A percentile compares a stretch with the other conserved stretches of the same genome.
phyloP scores from a whole-genome alignment of 2,888 invertebrate genomes.

The Scaptomyza parva region DNA sequence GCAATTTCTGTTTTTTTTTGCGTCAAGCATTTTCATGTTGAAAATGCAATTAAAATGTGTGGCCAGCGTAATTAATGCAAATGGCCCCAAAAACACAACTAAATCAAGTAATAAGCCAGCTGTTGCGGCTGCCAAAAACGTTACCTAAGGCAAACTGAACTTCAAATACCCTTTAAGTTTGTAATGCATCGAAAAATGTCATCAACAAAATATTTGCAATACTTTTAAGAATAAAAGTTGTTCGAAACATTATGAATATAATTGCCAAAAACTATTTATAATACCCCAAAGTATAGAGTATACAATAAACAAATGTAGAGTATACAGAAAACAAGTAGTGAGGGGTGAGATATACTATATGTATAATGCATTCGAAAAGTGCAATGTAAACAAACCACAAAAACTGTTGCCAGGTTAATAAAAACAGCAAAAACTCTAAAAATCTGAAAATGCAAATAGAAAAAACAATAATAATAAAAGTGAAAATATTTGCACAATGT shows the following conservation, averaged over 20 bases:
- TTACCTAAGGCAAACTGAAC: background rate
- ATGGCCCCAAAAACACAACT: conserved; percentile 65
- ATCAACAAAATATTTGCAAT: too few species aligned
- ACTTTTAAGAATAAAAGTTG: too few species aligned
- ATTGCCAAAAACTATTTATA: too few species aligned
- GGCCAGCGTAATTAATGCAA: conserved; percentile 69
- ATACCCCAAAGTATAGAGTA: too few species aligned
- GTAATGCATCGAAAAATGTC: too few species aligned
- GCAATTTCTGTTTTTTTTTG: conserved; percentile 47
- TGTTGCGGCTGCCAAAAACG: background rate
- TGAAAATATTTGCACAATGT: conserved; percentile 53
- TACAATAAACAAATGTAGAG: background rate
- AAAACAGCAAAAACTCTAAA: conserved; percentile 56
- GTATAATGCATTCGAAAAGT: conserved; percentile 11
- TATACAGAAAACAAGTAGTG: conserved; percentile 17
- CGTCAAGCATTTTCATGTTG: conserved; percentile 64
- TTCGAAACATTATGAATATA: too few species aligned
- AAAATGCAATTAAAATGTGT: conserved; percentile 77
- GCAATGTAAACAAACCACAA: conserved; percentile 53
- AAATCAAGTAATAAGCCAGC: conserved; percentile 46
- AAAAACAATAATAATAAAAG: conserved; percentile 7
- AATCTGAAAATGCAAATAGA: conserved; percentile 18
- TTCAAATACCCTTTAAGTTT: background rate
- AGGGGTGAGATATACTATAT: too few species aligned
- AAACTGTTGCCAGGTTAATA: conserved; percentile 53